A percentile compares a stretch with the other conserved stretches of the same genome.
Conservation (phyloP, 2,888 invertebrate species). For the Ochropleura leucogaster region DNA sequence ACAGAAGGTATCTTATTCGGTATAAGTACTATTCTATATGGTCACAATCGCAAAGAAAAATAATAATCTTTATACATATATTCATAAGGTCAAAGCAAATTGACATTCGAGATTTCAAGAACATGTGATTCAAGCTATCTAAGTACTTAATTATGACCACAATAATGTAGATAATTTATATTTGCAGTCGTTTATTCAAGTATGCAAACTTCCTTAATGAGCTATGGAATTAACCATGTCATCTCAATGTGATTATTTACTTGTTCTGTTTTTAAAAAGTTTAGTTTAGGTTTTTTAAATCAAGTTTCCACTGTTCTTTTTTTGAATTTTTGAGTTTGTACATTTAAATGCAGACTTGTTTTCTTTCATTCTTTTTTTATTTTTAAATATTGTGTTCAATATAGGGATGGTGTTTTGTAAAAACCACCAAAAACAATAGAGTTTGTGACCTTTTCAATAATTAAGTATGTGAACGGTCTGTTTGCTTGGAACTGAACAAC, state of each 20-base stretch:
- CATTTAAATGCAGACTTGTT: conserved; percentile 29
- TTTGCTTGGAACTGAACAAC: conserved; percentile 91
- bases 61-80: conserved; percentile 13
- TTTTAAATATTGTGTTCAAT: conserved; percentile 63
- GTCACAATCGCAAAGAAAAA: conserved; percentile 1
- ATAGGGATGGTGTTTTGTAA: conserved; percentile 81
- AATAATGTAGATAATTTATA: conserved; percentile 43
- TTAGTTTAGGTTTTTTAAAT: background rate
- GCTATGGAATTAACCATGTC: conserved; percentile 40
- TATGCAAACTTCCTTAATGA: conserved; percentile 12
- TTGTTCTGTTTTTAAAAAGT: conserved; percentile 23
- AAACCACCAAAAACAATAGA: conserved; percentile 86
- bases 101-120: conserved; percentile 55
- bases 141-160: conserved; percentile 22
- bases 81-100: conserved; percentile 37
- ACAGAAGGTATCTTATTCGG: conserved; percentile 7
- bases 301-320: background rate
- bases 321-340: conserved; percentile 3
- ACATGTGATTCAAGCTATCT: conserved; percentile 34
- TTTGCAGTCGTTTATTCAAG: conserved; percentile 20
- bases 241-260: conserved; percentile 13
- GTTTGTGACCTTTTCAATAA: conserved; percentile 91
- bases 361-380: conserved; percentile 12
- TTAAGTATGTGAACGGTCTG: conserved; percentile 92
- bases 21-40: background rate